Base-by-base conservation (phyloP, 53 echinoderm and acorn worm species). In the Mesocentrotus franciscanus region DNA sequence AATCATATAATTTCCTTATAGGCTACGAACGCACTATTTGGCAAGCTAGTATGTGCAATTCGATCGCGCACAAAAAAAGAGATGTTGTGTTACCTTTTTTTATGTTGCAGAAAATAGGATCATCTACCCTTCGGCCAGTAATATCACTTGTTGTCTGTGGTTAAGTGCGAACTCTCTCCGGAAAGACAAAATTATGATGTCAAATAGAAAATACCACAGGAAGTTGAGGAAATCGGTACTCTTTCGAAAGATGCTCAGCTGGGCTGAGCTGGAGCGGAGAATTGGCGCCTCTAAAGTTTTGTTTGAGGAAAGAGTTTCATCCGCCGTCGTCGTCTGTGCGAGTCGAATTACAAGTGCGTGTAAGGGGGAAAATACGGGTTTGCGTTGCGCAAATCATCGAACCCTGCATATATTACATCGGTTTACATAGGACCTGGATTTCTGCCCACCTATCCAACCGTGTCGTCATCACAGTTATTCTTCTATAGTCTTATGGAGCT, bases 281-380 rank as follows among this genome's bases (percentile, higher is more conserved):
- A 42, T 18, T 81, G 81, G 81, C 81, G 81, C 81, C 81, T 36
- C 81, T 36, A 29, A 81, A 81, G 81, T 81, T 81, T 81, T 81
- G 81, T 20, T 39, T 81, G 36, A 20, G 36, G 81, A 42, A 81
- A 36, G 18, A 81, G 81, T 20, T 30, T 33, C 30, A 76, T 81
- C 81, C 36, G 18, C 24, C 35, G 33, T 4, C 39, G 62, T 61
- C 39, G 15, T 35, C 81, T 81, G 81, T 18, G 42, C 5, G 81
- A 81, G 81, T 81, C 81, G 81, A 81, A 42, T 81, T 81, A 17
- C 81, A 81, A 81, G 20, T 81, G 81, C 49, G 49, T 49, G 0
- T 49, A 49, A 49, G 49, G 74, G 74, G 74, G 18, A 32, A 74
- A 74, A 74, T 30, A 36, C 15, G 8, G 18, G 10, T 14, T 32